phyloP scores from a whole-genome alignment of 2,888 invertebrate species.

The Himalopsyche japonica region DNA sequence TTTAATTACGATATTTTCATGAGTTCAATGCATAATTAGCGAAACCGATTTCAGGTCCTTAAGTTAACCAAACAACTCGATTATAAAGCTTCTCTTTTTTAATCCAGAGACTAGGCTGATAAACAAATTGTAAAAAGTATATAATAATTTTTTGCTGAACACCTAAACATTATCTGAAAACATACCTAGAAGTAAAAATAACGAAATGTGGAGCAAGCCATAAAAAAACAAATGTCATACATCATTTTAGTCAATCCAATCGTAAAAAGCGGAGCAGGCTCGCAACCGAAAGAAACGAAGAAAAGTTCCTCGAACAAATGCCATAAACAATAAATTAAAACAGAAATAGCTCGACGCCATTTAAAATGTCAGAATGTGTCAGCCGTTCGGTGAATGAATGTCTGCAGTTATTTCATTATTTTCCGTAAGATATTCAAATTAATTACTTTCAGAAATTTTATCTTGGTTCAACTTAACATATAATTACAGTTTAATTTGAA shows the following conservation, averaged over 20 bases:
- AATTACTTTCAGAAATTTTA: too few species aligned
- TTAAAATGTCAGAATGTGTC: not conserved
- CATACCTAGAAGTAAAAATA: not conserved
- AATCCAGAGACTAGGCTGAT: too few species aligned
- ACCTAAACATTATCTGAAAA: not conserved
- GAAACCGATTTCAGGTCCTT: too few species aligned
- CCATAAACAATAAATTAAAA: not conserved
- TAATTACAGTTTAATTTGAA: too few species aligned
- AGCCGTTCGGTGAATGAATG: not conserved
- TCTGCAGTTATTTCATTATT: not conserved
- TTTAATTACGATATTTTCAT: too few species aligned
- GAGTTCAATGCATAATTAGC: too few species aligned
- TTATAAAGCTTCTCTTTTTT: too few species aligned
- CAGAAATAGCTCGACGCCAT: not conserved
- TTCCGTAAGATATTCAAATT: too few species aligned
- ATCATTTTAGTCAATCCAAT: not conserved
- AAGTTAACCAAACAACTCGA: too few species aligned
- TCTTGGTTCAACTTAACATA: too few species aligned
- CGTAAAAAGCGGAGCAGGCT: not conserved
- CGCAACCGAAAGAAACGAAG: not conserved
- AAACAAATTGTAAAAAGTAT: too few species aligned
- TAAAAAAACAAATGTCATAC: not conserved
- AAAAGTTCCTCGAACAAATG: not conserved
- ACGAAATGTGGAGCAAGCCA: not conserved
- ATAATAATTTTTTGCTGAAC: not conserved